These are phyloP conservation scores for Halyomorpha halys DNA, from an alignment of 1,140 invertebrate species.

Conservation along the genomic window DNA sequence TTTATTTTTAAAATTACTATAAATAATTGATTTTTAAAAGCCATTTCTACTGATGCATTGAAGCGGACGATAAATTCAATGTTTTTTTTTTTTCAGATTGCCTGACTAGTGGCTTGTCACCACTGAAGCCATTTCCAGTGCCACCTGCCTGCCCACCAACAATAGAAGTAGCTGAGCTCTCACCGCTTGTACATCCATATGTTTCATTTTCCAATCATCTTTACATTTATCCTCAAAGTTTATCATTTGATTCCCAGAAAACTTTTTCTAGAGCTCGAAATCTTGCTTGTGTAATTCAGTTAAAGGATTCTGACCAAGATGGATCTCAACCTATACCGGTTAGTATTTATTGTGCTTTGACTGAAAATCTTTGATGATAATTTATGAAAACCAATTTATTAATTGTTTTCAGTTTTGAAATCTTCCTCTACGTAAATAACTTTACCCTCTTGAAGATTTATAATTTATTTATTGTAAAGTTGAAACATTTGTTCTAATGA, in stretches of 20 bases:
- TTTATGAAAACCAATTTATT: no score
- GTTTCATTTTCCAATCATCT: constrained; percentile 75
- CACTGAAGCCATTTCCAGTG: constrained; percentile 70
- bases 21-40: no score
- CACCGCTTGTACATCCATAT: constrained; percentile 63
- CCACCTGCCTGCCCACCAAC: constrained; percentile 60
- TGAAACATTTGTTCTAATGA: no score
- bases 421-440: no score
- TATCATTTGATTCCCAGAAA: constrained; percentile 89
- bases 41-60: no score
- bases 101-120: constrained; percentile 64
- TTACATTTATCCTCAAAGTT: constrained; percentile 75
- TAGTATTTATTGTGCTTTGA: constrained; percentile 31
- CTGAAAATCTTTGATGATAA: no score
- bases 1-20: constrained; percentile 17
- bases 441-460: no score
- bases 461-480: no score
- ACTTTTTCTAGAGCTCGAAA: constrained; percentile 77
- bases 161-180: constrained; percentile 72
- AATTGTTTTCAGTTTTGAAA: neutral
- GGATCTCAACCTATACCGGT: constrained; percentile 58
- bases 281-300: constrained; percentile 77
- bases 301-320: constrained; percentile 66
- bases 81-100: constrained; percentile 48
- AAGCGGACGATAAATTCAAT: no score